phyloP scores from a whole-genome alignment of 1,140 invertebrate genomes.

The Drosophila neocordata region DNA sequence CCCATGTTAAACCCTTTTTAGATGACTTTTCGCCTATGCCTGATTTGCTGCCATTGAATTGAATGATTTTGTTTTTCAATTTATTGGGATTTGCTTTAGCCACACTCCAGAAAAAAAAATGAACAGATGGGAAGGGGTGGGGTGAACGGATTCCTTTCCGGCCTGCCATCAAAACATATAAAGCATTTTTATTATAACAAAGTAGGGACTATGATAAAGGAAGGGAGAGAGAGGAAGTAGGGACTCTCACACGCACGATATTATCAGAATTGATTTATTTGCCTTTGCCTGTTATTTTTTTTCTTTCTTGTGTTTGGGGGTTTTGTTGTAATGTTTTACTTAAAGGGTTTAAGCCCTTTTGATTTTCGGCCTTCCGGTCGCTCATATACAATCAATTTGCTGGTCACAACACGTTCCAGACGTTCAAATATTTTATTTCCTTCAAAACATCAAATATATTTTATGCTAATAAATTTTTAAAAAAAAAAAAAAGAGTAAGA shows the following conservation, averaged over 20 bases:
- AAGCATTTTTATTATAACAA: constrained; percentile 74
- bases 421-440: constrained; percentile 58
- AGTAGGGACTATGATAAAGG: constrained; percentile 19
- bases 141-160: constrained; percentile 13
- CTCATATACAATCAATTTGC: constrained; percentile 44
- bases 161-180: constrained; percentile 62
- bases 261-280: constrained; percentile 78
- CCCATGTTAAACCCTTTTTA: constrained; percentile 42
- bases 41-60: constrained; percentile 76
- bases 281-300: constrained; percentile 11
- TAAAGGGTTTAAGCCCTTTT: constrained; percentile 53
- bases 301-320: neutral
- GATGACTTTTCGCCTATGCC: constrained; percentile 53
- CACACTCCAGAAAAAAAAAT: neutral
- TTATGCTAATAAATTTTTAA: constrained; percentile 42
- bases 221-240: neutral
- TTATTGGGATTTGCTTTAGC: constrained; percentile 69
- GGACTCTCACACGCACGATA: constrained; percentile 56
- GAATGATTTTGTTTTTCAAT: constrained; percentile 81
- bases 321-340: constrained; percentile 25
- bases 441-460: constrained; percentile 35
- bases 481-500: neutral
- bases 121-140: constrained; percentile 16
- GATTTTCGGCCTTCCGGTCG: constrained; percentile 36
- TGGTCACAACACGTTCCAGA: constrained; percentile 65